These are phyloP conservation scores for Clusia tigrina DNA, from an alignment of 2,888 invertebrate species.

Conservation along the genomic window DNA sequence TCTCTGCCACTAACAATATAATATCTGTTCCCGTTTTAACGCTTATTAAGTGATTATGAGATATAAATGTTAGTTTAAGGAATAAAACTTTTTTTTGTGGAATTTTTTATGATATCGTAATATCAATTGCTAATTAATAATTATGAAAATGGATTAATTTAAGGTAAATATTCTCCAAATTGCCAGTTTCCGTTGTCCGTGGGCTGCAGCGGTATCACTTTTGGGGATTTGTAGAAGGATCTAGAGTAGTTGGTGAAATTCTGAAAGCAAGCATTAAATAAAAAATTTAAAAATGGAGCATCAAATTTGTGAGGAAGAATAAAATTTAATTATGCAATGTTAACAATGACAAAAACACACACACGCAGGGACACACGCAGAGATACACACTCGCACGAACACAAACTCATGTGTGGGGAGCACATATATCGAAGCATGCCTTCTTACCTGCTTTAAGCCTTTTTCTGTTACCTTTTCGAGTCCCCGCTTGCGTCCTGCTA, in stretches of 20 bases:
- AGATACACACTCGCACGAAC: no score
- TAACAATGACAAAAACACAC: no score
- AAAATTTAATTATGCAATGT: not conserved
- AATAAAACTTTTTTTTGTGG: slow-evolving; percentile 1
- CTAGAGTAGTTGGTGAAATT: slow-evolving; percentile 48
- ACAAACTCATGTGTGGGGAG: no score
- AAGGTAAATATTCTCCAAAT: slow-evolving; percentile 54
- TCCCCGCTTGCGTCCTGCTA: slow-evolving; percentile 25
- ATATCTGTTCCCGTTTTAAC: no score
- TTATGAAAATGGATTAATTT: slow-evolving; percentile 18
- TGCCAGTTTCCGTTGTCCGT: slow-evolving; percentile 39
- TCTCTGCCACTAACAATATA: no score
- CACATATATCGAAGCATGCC: no score
- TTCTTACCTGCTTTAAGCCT: no score
- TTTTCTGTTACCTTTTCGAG: slow-evolving; percentile 33
- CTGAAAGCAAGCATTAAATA: slow-evolving; percentile 33
- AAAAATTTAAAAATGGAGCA: slow-evolving; percentile 16
- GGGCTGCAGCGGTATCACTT: slow-evolving; percentile 43
- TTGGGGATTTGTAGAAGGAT: slow-evolving; percentile 45
- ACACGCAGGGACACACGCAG: no score
- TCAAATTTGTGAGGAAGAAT: not conserved
- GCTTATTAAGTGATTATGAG: no score
- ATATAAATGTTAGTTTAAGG: no score
- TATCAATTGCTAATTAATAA: slow-evolving; percentile 24
- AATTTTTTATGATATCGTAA: slow-evolving; percentile 31